Percentiles rank a stretch among this genome's conserved stretches.
Conservation (phyloP, 1,140 invertebrate genomes). For the Potamilus streckersoni region DNA sequence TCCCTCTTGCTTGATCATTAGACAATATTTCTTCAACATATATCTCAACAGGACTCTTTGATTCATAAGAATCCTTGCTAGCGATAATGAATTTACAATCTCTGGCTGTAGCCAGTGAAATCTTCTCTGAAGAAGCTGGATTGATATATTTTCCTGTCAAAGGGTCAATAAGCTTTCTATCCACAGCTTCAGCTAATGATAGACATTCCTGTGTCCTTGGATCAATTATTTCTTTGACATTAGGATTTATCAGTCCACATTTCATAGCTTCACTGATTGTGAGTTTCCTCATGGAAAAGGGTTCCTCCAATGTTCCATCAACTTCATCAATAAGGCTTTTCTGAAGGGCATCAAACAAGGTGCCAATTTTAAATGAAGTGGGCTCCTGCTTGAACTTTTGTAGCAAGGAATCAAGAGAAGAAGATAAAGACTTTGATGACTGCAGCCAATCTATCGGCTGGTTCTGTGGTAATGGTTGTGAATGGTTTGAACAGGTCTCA, state of each 20-base stretch:
- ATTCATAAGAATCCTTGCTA: slow-evolving; percentile 31
- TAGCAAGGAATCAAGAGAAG: slow-evolving; percentile 55
- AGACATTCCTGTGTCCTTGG: slow-evolving; percentile 34
- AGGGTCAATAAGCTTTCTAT: slow-evolving; percentile 25
- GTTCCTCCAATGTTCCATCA: slow-evolving; percentile 76
- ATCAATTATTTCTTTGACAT: slow-evolving; percentile 44
- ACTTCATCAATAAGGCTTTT: slow-evolving; percentile 47
- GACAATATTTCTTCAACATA: slow-evolving; percentile 56
- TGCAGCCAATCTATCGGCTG: slow-evolving; percentile 26
- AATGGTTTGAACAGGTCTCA: slow-evolving; percentile 29
- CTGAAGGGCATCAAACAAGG: slow-evolving; percentile 49
- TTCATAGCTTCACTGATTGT: slow-evolving; percentile 75
- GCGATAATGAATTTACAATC: slow-evolving; percentile 50
- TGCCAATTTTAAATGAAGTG: slow-evolving; percentile 36
- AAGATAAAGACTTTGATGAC: slow-evolving; percentile 42
- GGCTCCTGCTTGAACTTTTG: slow-evolving; percentile 37
- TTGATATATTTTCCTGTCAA: slow-evolving; percentile 21
- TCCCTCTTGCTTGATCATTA: slow-evolving; percentile 44
- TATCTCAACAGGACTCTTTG: slow-evolving; percentile 54
- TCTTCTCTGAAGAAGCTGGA: slow-evolving; percentile 27
- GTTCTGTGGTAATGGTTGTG: slow-evolving; percentile 22
- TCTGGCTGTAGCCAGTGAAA: slow-evolving; percentile 43
- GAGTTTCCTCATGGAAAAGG: slow-evolving; percentile 69
- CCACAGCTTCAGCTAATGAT: slow-evolving; percentile 31
- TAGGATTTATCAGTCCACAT: slow-evolving; percentile 66